A percentile compares a stretch with the other conserved stretches of the same genome.
Conservation (phyloP, 2,888 invertebrate species). For the Harpalus rufipes region DNA sequence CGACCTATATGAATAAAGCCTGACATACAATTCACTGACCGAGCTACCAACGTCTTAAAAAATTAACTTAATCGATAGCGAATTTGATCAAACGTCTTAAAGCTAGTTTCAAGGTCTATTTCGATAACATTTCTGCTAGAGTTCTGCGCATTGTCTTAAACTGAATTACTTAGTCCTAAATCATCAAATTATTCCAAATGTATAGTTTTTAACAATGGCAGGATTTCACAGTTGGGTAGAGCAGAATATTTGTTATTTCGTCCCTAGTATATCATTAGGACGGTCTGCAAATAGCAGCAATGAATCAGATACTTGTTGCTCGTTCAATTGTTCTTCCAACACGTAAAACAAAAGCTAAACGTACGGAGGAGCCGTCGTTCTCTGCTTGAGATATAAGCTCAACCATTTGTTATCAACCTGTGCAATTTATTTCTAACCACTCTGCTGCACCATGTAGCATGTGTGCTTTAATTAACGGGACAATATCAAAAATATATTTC, state of each 20-base stretch:
- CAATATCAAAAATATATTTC: not conserved
- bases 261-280: slow-evolving; percentile 54
- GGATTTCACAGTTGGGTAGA: slow-evolving; percentile 13
- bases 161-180: not conserved
- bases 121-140: not conserved
- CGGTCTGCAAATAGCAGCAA: slow-evolving; percentile 55
- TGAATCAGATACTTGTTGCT: slow-evolving; percentile 55
- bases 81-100: too few relatives aligned
- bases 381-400: slow-evolving; percentile 34
- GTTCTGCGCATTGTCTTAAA: not conserved
- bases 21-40: too few relatives aligned
- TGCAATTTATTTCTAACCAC: slow-evolving; percentile 39
- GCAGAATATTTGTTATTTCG: slow-evolving; percentile 53
- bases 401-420: slow-evolving; percentile 48
- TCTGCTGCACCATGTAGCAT: slow-evolving; percentile 11
- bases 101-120: not conserved
- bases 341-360: slow-evolving; percentile 46
- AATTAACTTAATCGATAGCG: too few relatives aligned
- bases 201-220: not conserved
- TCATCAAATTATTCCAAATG: slow-evolving; percentile 6
- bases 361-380: slow-evolving; percentile 12
- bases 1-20: too few relatives aligned
- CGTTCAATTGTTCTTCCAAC: slow-evolving; percentile 42
- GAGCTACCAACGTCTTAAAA: too few relatives aligned
- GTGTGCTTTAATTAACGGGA: slow-evolving; percentile 25